Base-by-base conservation (phyloP, 37 sponge, comb jelly and placozoan species). In the Chondrilla cf. caribensis region DNA sequence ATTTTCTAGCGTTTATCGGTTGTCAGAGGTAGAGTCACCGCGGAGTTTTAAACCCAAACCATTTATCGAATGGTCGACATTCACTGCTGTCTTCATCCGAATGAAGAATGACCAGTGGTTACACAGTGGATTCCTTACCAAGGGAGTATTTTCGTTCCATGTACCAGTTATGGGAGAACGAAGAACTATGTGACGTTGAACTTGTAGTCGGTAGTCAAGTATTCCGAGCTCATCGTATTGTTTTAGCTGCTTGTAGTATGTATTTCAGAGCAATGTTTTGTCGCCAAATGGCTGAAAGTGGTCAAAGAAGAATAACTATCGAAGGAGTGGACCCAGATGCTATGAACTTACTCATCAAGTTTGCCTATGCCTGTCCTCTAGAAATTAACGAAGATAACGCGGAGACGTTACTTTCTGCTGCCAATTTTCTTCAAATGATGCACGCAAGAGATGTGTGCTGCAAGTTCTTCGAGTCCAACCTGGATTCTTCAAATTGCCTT, bases 201-300 rank as follows among this genome's bases (percentile, higher is more conserved):
- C 67, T 93, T 47, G 90, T 89, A 5, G 87, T 81, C 0, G 90
- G 86, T 11, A 70, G 84, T 25, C 83, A 84, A 25, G 82, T 85
- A 18, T 87, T 89, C 55, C 44, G 93, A 58, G 93, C 93, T 3
- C 93, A 93, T 54, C 39, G 93, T 68, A 89, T 93, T 18, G 93
- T 93, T 28, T 83, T 93, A 9, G 93, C 93, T 38, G 93, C 93
- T 38, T 82, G 79, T 65, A 93, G 93, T 39, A 89, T 93, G 87
- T 93, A 93, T 67, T 93, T 93, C 64, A 51, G 93, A 24, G 93
- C 93, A 24, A 93, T 93, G 93, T 93, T 93, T 40, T 87, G 87
- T 65, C 84, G 90, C 1, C 93, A 93, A 57, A 93, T 93, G 93
- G 93, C 93, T 6, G 93, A 93, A 65, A 89, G 90, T 67, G 93